Conservation (phyloP, 2,888 invertebrate species). For the Clostera curtula region DNA sequence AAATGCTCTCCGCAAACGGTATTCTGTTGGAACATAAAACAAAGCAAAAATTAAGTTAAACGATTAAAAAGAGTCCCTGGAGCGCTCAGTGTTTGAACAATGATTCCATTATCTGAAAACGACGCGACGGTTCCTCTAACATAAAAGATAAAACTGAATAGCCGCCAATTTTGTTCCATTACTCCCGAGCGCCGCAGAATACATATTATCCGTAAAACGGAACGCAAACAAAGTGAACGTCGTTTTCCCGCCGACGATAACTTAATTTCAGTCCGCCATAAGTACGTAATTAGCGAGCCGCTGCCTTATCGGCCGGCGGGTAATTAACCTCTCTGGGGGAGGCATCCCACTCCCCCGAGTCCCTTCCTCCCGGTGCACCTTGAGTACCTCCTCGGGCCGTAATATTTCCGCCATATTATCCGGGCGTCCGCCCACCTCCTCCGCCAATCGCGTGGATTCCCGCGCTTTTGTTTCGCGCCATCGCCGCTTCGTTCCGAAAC, state of each 20-base stretch:
- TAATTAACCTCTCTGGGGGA: conserved; percentile 69
- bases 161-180: conserved; percentile 70
- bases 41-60: conserved; percentile 59
- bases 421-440: conserved; percentile 68
- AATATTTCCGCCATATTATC: conserved; percentile 75
- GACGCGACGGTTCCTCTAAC: conserved; percentile 37
- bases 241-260: conserved; percentile 71
- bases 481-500: conserved; percentile 60
- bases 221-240: conserved; percentile 73
- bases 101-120: conserved; percentile 61
- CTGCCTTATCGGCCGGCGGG: conserved; percentile 73
- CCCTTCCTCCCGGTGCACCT: conserved; percentile 51
- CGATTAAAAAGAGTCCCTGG: conserved; percentile 60
- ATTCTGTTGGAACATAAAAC: conserved; percentile 39
- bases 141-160: conserved; percentile 65
- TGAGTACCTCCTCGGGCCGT: conserved; percentile 65
- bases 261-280: conserved; percentile 74
- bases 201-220: conserved; percentile 71
- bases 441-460: conserved; percentile 66
- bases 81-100: conserved; percentile 52
- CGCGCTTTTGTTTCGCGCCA: conserved; percentile 72
- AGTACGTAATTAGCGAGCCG: conserved; percentile 75
- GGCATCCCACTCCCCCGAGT: conserved; percentile 27
- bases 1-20: conserved; percentile 3
- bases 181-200: conserved; percentile 59